Percentiles rank a stretch among this genome's conserved stretches.
phyloP scores from a whole-genome alignment of 2,888 invertebrate species.

The Mamestra brassicae region DNA sequence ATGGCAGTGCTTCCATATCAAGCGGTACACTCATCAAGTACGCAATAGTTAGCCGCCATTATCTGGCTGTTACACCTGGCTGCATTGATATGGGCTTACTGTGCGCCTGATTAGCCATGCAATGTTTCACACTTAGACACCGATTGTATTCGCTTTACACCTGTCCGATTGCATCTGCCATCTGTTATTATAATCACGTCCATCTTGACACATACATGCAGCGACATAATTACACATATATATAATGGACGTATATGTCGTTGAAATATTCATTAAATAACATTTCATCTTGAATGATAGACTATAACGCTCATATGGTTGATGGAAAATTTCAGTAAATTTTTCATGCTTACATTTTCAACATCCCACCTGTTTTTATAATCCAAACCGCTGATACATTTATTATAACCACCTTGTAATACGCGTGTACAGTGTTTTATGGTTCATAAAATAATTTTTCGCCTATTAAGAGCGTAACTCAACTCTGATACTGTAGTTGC shows the following conservation, averaged over 20 bases:
- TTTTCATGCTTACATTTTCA: constrained; percentile 16
- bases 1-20: constrained; percentile 62
- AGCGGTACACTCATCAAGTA: constrained; percentile 69
- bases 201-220: constrained; percentile 31
- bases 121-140: constrained; percentile 75
- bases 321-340: constrained; percentile 14
- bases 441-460: constrained; percentile 64
- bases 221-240: constrained; percentile 18
- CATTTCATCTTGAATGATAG: constrained; percentile 17
- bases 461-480: constrained; percentile 57
- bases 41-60: constrained; percentile 71
- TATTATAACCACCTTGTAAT: constrained; percentile 58
- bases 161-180: constrained; percentile 67
- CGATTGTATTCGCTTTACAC: constrained; percentile 74
- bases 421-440: constrained; percentile 57
- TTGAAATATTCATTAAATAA: constrained; percentile 14
- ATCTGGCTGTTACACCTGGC: constrained; percentile 83
- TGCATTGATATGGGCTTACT: constrained; percentile 81
- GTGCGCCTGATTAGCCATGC: constrained; percentile 81
- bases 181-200: constrained; percentile 61
- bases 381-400: constrained; percentile 63
- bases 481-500: constrained; percentile 6
- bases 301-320: constrained; percentile 9
- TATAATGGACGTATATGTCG: constrained; percentile 1
- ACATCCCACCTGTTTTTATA: constrained; percentile 54